A percentile compares a stretch with the other conserved stretches of the same genome.
Conservation (phyloP, 2,888 invertebrate species). For the Calameuta filiformis region DNA sequence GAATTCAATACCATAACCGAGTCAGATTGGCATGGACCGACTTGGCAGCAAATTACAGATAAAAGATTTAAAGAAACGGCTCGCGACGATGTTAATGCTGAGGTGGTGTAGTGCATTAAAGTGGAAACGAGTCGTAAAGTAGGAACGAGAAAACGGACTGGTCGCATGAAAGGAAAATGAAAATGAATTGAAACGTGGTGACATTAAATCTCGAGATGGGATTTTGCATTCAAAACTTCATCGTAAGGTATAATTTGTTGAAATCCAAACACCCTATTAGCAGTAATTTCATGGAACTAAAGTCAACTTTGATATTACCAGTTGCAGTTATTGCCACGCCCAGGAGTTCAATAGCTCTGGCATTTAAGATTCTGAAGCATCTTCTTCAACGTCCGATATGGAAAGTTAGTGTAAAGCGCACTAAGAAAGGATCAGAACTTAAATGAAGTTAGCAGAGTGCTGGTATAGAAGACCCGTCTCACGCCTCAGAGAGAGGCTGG, state of each 20-base stretch:
- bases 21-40: neutral
- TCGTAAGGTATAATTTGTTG: neutral
- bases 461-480: constrained; percentile 23
- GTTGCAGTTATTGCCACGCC: neutral
- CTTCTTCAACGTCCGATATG: constrained; percentile 46
- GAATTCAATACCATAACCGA: neutral
- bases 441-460: constrained; percentile 52
- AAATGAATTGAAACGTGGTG: neutral
- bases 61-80: neutral
- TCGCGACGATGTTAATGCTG: neutral
- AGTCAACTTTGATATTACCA: neutral
- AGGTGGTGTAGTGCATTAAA: neutral
- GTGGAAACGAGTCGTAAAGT: neutral
- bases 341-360: neutral
- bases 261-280: neutral
- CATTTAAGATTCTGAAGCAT: constrained; percentile 35
- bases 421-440: constrained; percentile 53
- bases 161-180: neutral
- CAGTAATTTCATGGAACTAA: neutral
- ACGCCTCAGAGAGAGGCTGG: constrained; percentile 16
- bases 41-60: neutral
- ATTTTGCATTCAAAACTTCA: neutral
- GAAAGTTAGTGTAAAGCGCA: constrained; percentile 46
- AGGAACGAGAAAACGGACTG: neutral
- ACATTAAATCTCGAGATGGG: neutral